phyloP scores from a whole-genome alignment of 2,797 vertebrate species.

The Sebastes iracundus region DNA sequence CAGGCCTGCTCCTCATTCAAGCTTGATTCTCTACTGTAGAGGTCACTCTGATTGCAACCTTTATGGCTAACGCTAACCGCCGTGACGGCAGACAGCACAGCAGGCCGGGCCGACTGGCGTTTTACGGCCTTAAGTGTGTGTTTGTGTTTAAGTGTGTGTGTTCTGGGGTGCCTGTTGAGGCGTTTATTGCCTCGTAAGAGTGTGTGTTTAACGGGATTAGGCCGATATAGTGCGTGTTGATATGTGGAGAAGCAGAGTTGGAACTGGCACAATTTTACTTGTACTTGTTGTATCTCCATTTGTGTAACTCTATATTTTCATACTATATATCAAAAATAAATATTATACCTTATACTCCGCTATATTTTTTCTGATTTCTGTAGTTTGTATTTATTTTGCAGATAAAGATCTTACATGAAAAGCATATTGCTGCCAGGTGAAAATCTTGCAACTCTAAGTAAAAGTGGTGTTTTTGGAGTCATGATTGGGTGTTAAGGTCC shows the following conservation, averaged over 20 bases:
- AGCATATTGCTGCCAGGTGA: background rate
- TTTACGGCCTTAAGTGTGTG: conserved; percentile 62
- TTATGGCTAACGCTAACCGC: conserved; percentile 45
- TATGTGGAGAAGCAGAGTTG: background rate
- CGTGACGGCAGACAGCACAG: conserved; percentile 50
- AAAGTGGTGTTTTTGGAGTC: background rate
- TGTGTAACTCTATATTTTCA: background rate
- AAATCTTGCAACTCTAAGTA: background rate
- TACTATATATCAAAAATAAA: background rate
- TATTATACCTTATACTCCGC: background rate
- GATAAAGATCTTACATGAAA: background rate
- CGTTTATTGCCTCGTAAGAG: conserved; percentile 56
- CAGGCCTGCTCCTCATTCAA: conserved; percentile 36
- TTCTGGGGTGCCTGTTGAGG: conserved; percentile 15
- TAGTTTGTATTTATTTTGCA: background rate
- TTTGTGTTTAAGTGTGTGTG: conserved; percentile 48
- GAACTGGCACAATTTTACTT: background rate
- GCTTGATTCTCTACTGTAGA: conserved; percentile 62
- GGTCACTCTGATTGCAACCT: conserved; percentile 67
- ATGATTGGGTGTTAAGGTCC: background rate
- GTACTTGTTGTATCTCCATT: background rate
- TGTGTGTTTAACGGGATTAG: conserved; percentile 51
- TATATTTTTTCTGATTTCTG: no score
- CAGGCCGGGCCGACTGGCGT: conserved; percentile 44
- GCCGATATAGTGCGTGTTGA: background rate